A percentile compares a stretch with the other conserved stretches of the same genome.
These are phyloP conservation scores for Saccostrea cuccullata DNA, from an alignment of 1,140 invertebrate genomes.

Conservation along the genomic window DNA sequence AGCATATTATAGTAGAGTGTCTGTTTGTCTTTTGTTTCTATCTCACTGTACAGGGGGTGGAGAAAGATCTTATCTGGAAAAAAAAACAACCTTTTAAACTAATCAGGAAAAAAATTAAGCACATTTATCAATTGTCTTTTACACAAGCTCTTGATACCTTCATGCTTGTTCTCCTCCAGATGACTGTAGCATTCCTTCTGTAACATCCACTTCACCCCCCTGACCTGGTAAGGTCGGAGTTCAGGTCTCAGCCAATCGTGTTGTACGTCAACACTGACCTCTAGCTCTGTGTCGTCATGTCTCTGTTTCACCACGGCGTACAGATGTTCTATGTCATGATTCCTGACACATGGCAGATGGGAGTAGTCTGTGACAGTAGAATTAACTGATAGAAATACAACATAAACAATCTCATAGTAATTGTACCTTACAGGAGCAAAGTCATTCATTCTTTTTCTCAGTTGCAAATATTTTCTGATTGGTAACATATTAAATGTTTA, in stretches of 20 bases:
- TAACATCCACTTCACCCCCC: constrained; percentile 87
- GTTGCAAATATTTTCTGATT: neutral
- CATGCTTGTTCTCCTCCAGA: neutral
- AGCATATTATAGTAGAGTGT: constrained; percentile 81
- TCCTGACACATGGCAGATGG: constrained; percentile 57
- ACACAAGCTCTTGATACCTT: neutral
- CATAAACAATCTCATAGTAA: neutral
- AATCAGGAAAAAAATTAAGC: neutral
- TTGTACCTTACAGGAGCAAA: no score
- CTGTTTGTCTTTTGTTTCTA: constrained; percentile 75
- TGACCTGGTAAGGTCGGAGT: constrained; percentile 84
- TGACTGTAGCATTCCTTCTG: constrained; percentile 59
- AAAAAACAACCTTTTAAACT: neutral
- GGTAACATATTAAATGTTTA: neutral
- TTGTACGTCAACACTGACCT: constrained; percentile 75
- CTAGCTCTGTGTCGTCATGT: constrained; percentile 61
- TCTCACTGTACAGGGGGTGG: constrained; percentile 68
- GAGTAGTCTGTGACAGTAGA: constrained; percentile 26
- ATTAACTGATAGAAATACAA: neutral
- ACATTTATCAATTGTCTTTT: neutral
- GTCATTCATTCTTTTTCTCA: neutral
- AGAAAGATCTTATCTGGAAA: constrained; percentile 38
- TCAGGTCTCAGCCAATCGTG: constrained; percentile 80
- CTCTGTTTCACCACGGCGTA: constrained; percentile 78
- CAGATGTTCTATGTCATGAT: constrained; percentile 79